Evolutionary conservation across 2,797 vertebrate species (phyloP), one percentile per base, ranked within the genome.

Genomic region (Enteromius thamalakanensis): DNA sequence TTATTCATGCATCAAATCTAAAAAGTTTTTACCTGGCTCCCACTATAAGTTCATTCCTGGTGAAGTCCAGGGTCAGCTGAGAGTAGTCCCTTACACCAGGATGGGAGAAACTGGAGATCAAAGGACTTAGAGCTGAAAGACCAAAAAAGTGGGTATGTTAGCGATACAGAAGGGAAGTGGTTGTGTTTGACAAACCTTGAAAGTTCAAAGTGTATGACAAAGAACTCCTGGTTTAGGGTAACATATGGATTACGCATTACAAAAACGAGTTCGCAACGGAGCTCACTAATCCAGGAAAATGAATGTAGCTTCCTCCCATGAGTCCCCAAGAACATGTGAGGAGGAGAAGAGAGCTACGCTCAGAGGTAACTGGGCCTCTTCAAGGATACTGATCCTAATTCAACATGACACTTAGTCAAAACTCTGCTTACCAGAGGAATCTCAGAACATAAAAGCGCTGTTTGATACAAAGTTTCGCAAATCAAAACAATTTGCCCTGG

Each of bases 31-130:
- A 99, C 98, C 98, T 99, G 92, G 98, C 97, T 93, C 98, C 98
- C 86, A 98, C 96, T 89, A 99, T 96, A 90, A 99, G 96, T 92
- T 99, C 98, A 92, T 98, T 98, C 92, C 97, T 95, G 86, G 95
- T 96, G 90, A 97, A 95, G 92, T 99, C 98, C 90, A 99, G 95
- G 85, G 97, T 97, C 82, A 99, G 95, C 93, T 98, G 98, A 85
- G 98, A 99, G 93, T 95, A 99, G 92, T 99, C 98, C 77, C 89
- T 94, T 84, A 96, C 97, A 75, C 95, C 95, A 14, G 96, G 94
- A 86, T 94, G 95, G 83, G 95, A 97, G 93, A 99, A 99, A 85
- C 94, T 94, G 4, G 95, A 97, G 77, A 98, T 93, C 97, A 97
- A 98, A 0, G 97, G 97, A 89, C 94, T 96, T 90, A 99, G 95